Evolutionary conservation across 1,140 invertebrate genomes (phyloP).

Genomic region (Drosophila lacteicornis): DNA sequence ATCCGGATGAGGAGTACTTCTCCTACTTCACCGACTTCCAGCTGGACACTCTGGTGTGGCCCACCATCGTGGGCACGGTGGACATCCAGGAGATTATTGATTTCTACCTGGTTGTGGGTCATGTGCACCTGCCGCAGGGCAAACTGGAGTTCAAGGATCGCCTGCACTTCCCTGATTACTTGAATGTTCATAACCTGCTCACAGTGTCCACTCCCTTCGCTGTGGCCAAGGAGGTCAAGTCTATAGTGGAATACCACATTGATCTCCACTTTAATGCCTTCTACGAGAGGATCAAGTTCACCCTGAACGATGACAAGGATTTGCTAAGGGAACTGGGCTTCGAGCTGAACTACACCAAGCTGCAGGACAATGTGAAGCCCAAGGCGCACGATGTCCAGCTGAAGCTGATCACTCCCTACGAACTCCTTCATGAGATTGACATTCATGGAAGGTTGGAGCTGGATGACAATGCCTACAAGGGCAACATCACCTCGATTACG

Average conservation of each 20-base stretch:
- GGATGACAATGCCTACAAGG: conserved; percentile 86
- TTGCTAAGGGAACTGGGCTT: conserved; percentile 72
- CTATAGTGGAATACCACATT: conserved; percentile 87
- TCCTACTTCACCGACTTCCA: conserved; percentile 87
- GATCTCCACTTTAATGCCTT: conserved; percentile 86
- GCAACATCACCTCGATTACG: conserved; percentile 85
- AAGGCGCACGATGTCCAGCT: conserved; percentile 85
- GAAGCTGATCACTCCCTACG: conserved; percentile 86
- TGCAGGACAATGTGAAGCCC: conserved; percentile 85
- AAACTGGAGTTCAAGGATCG: conserved; percentile 86
- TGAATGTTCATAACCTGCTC: conserved; percentile 89
- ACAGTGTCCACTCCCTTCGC: conserved; percentile 88
- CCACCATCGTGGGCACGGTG: conserved; percentile 87
- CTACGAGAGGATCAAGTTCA: conserved; percentile 79
- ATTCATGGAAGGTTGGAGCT: conserved; percentile 85
- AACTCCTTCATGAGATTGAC: conserved; percentile 85
- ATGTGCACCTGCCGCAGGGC: conserved; percentile 86
- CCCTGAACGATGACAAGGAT: conserved; percentile 86
- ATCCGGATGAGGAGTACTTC: conserved; percentile 85
- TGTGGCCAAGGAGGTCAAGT: conserved; percentile 87
- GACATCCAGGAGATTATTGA: conserved; percentile 87
- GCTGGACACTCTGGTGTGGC: conserved; percentile 88
- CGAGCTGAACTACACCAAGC: conserved; percentile 86
- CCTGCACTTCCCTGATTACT: conserved; percentile 86
- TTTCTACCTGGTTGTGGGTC: conserved; percentile 85